These are phyloP conservation scores for Mechanitis messenoides DNA, from an alignment of 2,888 invertebrate species.

Conservation along the genomic window DNA sequence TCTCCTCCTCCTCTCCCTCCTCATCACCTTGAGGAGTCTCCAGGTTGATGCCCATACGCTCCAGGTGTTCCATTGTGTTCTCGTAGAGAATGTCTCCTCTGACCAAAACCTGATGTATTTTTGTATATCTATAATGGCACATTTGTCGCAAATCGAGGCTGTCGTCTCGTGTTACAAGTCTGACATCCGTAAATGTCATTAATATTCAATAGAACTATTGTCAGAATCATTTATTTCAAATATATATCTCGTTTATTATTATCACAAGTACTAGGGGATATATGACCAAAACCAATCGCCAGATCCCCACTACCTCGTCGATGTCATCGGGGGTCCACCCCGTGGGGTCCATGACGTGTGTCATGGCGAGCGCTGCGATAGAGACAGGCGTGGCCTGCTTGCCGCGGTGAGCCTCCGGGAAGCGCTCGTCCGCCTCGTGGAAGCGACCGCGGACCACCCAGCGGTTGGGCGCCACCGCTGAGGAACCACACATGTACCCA, in stretches of 20 bases:
- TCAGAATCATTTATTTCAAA: too few species aligned
- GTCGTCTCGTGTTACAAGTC: too few species aligned
- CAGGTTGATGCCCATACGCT: constrained; percentile 56
- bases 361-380: constrained; percentile 59
- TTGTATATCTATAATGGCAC: not conserved
- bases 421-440: constrained; percentile 59
- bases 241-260: too few species aligned
- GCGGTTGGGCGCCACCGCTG: constrained; percentile 60
- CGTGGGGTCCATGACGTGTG: constrained; percentile 49
- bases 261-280: constrained; percentile 13
- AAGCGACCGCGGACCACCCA: constrained; percentile 62
- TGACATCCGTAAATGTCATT: too few species aligned
- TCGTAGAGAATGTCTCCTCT: constrained; percentile 62
- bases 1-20: constrained; percentile 47
- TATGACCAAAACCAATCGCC: not conserved
- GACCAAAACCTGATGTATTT: constrained; percentile 42
- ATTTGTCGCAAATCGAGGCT: not conserved
- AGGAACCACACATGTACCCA: not conserved
- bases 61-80: constrained; percentile 59
- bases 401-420: constrained; percentile 57
- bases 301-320: constrained; percentile 46
- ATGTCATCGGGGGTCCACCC: constrained; percentile 56
- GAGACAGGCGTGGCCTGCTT: constrained; percentile 61
- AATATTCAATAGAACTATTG: too few species aligned
- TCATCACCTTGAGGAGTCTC: constrained; percentile 39